phyloP scores from a whole-genome alignment of 2,888 invertebrate species.

The Cheilosia grossa region DNA sequence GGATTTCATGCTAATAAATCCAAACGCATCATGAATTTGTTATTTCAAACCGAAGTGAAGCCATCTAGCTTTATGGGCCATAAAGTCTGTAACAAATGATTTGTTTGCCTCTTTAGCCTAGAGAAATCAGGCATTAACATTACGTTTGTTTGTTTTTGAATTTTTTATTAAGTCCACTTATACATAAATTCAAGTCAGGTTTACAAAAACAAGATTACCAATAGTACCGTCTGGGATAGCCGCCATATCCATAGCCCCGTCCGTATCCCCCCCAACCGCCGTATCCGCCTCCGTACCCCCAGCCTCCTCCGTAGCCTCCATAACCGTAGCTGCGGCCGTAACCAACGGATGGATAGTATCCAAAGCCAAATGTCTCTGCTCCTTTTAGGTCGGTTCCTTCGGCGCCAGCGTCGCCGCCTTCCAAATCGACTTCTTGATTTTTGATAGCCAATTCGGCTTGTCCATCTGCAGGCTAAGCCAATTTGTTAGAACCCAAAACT shows the following conservation, averaged over 20 bases:
- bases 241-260: constrained; percentile 65
- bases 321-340: constrained; percentile 69
- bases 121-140: constrained; percentile 13
- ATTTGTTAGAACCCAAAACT: neutral
- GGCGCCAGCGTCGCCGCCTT: constrained; percentile 18
- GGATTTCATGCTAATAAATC: neutral
- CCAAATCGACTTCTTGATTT: constrained; percentile 44
- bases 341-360: constrained; percentile 76
- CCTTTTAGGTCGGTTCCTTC: constrained; percentile 75
- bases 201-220: constrained; percentile 35
- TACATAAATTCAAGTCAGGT: neutral
- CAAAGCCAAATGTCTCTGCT: constrained; percentile 77
- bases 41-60: neutral
- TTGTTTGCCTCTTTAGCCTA: neutral
- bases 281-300: constrained; percentile 70
- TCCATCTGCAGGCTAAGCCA: constrained; percentile 29
- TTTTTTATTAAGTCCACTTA: constrained; percentile 31
- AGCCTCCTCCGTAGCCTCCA: constrained; percentile 72
- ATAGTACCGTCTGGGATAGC: constrained; percentile 49
- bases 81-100: neutral
- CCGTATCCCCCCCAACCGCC: constrained; percentile 75
- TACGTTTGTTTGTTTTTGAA: constrained; percentile 2
- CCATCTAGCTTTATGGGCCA: neutral
- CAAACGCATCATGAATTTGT: constrained; percentile 5
- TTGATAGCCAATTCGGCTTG: constrained; percentile 36